Base-by-base conservation (phyloP, 2,888 invertebrate genomes). In the Erebia epiphron region DNA sequence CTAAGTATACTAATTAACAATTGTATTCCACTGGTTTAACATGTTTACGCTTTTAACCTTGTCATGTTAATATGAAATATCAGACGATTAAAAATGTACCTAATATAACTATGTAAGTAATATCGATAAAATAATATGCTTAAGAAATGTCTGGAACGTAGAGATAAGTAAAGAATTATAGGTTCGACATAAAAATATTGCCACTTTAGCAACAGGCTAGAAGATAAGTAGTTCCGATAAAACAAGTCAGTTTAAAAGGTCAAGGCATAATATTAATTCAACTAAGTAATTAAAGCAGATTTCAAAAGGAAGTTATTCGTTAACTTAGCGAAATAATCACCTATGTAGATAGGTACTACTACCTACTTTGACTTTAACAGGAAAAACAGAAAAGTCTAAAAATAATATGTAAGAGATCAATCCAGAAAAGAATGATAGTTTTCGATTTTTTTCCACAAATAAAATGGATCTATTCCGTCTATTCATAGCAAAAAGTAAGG, bases 11-110 rank as follows among this genome's bases (percentile, higher is more conserved):
- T 14, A 21, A 26, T 7, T 41, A 60, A 60, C n/a, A 60, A 41
- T n/a, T n/a, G 16, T n/a, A 16, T 35, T 14, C 4, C n/a, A 13
- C 35, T 58, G 41, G 14, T 35, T 35, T n/a, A 60, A 60, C 60
- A 60, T 41, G 41, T 60, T 16, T 9, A 60, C 4, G 43, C 60
- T 60, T 43, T 60, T 60, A 60, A 41, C 60, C 16, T 16, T 41
- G 16, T 16, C 60, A 4, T 60, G 60, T 60, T 43, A 2, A n/a
- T n/a, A 10, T 57, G 11, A 10, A n/a, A 16, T 8, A 10, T 16
- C 16, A 43, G 16, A n/a, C 14, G 8, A n/a, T 16, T 16, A 52
- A 4, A 60, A 46, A 46, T 46, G 13, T 46, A 46, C 11, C 10
- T 46, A 46, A 3, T 13, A 46, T 46, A 35, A n/a, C n/a, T 7